A percentile compares a stretch with the other conserved stretches of the same genome.
These are phyloP conservation scores for Micrasema minimum DNA, from an alignment of 1,140 invertebrate species.

Conservation along the genomic window DNA sequence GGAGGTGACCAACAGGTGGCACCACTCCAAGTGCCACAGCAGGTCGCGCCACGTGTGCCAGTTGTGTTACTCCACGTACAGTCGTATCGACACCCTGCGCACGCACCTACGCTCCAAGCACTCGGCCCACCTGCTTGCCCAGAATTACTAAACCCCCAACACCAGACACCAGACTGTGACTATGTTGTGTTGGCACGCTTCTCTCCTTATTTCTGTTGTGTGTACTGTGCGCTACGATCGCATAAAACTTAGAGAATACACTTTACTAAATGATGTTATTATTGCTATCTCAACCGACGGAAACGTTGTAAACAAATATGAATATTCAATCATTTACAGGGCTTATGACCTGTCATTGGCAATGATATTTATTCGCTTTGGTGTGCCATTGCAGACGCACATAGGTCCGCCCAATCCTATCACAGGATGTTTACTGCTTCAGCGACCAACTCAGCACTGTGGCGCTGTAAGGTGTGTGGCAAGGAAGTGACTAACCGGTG, in stretches of 20 bases:
- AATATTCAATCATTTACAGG: too few species aligned
- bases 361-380: not conserved
- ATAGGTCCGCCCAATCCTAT: slow-evolving; percentile 70
- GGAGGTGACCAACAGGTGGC: slow-evolving; percentile 87
- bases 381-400: slow-evolving; percentile 49
- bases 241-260: too few species aligned
- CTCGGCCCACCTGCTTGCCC: not conserved
- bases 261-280: too few species aligned
- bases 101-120: slow-evolving; percentile 82
- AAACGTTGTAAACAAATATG: too few species aligned
- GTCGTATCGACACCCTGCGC: slow-evolving; percentile 83
- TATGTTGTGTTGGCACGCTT: too few species aligned
- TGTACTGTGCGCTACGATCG: too few species aligned
- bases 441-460: slow-evolving; percentile 73
- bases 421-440: slow-evolving; percentile 83
- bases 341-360: too few species aligned
- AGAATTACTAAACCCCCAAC: too few species aligned
- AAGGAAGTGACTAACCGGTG: slow-evolving; percentile 88
- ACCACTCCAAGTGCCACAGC: slow-evolving; percentile 86
- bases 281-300: too few species aligned
- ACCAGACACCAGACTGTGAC: too few species aligned
- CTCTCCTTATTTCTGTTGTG: too few species aligned
- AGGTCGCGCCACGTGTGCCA: slow-evolving; percentile 81
- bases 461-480: slow-evolving; percentile 82
- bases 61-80: slow-evolving; percentile 86